Evolutionary conservation across 2,888 invertebrate species (phyloP).

Genomic region (Rotaria macrura): DNA sequence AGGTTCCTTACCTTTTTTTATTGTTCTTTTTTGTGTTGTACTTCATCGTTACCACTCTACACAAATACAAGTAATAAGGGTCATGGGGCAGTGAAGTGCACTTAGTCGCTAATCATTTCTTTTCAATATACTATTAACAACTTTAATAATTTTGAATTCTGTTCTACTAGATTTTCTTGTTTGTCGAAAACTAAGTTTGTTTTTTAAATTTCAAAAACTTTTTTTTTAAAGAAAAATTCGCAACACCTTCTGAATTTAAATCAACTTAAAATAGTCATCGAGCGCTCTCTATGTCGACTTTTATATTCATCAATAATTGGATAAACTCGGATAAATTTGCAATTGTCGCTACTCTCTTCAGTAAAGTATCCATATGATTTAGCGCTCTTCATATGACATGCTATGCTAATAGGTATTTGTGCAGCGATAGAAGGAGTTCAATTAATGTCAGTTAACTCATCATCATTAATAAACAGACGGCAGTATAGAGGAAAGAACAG

Average conservation of each 20-base stretch:
- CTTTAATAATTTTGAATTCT: background rate
- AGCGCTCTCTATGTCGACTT: background rate
- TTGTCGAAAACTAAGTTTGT: background rate
- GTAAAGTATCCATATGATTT: background rate
- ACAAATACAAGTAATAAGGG: background rate
- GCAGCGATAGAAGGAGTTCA: constrained; percentile 4
- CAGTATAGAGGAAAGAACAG: background rate
- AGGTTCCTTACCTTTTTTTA: background rate
- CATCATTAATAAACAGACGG: constrained; percentile 15
- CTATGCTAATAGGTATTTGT: background rate
- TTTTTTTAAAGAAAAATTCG: background rate
- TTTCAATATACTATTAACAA: background rate
- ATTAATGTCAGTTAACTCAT: constrained; percentile 15
- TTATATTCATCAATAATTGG: background rate
- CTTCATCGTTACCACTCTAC: background rate
- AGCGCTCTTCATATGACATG: background rate
- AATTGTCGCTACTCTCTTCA: background rate
- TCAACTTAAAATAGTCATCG: background rate
- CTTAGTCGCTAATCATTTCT: background rate
- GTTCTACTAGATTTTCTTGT: background rate
- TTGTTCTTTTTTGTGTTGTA: background rate
- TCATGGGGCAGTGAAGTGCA: background rate
- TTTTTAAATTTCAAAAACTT: background rate
- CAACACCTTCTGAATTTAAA: background rate
- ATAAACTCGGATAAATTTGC: background rate